Conservation (phyloP, 2,113 vertebrate genomes). For the Sceloporus undulatus region DNA sequence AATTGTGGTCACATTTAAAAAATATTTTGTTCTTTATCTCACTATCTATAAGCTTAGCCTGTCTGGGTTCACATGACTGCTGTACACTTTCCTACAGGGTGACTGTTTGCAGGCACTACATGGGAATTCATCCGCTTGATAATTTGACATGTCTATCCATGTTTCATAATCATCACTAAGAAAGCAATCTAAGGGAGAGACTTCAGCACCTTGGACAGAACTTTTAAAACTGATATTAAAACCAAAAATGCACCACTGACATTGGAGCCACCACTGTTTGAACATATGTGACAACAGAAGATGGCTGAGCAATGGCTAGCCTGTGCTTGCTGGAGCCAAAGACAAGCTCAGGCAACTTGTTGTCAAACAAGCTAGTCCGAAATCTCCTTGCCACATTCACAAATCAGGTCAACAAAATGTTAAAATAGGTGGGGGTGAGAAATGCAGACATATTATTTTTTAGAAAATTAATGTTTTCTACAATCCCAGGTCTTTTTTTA, state of each 20-base stretch:
- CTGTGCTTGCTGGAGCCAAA: not conserved
- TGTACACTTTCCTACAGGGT: not conserved
- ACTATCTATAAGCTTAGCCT: not conserved
- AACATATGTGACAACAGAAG: not conserved
- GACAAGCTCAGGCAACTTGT: not conserved
- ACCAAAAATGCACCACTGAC: too few relatives aligned
- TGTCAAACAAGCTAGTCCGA: not conserved
- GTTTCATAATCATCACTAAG: not conserved
- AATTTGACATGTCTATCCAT: not conserved
- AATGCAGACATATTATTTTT: not conserved
- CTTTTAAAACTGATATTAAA: too few relatives aligned
- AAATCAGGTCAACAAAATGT: conserved; percentile 50
- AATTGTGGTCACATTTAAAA: not conserved
- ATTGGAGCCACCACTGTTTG: not conserved
- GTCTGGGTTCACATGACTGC: not conserved
- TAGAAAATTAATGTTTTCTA: conserved; percentile 23
- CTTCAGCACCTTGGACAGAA: too few relatives aligned
- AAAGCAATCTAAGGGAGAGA: too few relatives aligned
- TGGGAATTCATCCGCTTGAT: not conserved
- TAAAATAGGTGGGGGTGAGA: too few relatives aligned
- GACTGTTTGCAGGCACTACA: not conserved
- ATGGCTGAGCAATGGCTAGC: not conserved
- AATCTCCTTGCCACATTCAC: not conserved
- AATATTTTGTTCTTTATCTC: not conserved
- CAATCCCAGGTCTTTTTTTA: conserved; percentile 38